These are phyloP conservation scores for Andrena camellia DNA, from an alignment of 2,888 invertebrate species.

Conservation along the genomic window DNA sequence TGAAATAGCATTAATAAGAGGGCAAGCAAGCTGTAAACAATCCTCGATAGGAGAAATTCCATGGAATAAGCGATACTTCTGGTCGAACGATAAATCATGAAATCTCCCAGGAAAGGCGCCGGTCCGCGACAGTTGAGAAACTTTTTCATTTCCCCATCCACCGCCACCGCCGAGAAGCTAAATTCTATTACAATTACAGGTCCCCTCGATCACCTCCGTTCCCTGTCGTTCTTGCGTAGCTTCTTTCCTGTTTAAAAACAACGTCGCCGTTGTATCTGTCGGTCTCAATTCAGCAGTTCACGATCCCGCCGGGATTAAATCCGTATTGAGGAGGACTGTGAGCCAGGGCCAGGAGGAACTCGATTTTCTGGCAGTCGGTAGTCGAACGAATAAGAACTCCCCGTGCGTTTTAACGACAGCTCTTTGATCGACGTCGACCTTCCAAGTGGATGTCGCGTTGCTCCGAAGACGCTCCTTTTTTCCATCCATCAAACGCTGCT, in stretches of 20 bases:
- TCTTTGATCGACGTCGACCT: conserved; percentile 40
- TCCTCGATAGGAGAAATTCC: conserved; percentile 14
- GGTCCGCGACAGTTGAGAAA: conserved; percentile 42
- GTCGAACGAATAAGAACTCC: conserved; percentile 42
- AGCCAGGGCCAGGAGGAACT: conserved; percentile 53
- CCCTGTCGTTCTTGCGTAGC: conserved; percentile 6
- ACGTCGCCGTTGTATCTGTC: conserved; percentile 53
- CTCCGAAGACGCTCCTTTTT: conserved; percentile 19
- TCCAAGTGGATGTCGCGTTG: conserved; percentile 20
- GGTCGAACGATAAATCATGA: conserved; percentile 43
- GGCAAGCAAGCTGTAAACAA: conserved; percentile 21
- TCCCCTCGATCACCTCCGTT: conserved; percentile 5
- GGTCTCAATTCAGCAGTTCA: conserved; percentile 19
- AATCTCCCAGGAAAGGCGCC: conserved; percentile 33
- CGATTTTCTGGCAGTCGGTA: conserved; percentile 62
- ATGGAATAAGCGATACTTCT: conserved; percentile 19
- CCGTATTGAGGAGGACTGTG: conserved; percentile 56
- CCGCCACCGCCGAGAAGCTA: not conserved
- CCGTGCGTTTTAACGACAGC: conserved; percentile 43
- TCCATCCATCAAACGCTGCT: conserved; percentile 24
- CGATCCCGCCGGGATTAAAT: conserved; percentile 67
- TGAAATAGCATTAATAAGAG: not conserved
- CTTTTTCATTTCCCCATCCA: conserved; percentile 36
- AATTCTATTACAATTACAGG: conserved; percentile 56
- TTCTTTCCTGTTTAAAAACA: conserved; percentile 69